phyloP scores from a whole-genome alignment of 2,888 invertebrate genomes.

The Cinara cedri region DNA sequence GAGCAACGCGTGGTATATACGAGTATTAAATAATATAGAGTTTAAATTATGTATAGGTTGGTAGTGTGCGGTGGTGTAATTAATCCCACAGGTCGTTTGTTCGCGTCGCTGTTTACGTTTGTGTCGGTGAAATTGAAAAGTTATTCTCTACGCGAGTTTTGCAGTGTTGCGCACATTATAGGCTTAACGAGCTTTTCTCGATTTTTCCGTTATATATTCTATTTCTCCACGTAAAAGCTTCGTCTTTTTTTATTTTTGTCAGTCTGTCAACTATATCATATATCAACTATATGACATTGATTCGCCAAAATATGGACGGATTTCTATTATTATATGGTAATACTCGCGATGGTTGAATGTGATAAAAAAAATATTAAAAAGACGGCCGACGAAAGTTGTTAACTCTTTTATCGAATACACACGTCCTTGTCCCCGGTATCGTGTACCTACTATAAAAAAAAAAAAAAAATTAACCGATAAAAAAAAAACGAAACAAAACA shows the following conservation, averaged over 20 bases:
- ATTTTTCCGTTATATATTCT: not conserved
- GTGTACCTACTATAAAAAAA: too few species aligned
- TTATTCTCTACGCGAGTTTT: not conserved
- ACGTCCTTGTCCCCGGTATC: not conserved
- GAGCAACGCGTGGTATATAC: too few species aligned
- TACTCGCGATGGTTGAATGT: not conserved
- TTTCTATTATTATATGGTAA: not conserved
- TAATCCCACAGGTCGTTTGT: slow-evolving; percentile 42
- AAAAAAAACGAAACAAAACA: too few species aligned
- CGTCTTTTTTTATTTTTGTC: not conserved
- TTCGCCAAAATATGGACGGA: not conserved
- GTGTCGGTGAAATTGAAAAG: slow-evolving; percentile 30
- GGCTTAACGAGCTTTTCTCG: not conserved
- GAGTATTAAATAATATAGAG: too few species aligned
- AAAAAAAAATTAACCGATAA: too few species aligned
- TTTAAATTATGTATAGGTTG: too few species aligned
- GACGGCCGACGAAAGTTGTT: not conserved
- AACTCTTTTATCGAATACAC: slow-evolving; percentile 11
- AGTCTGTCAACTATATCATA: not conserved
- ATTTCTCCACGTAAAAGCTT: too few species aligned
- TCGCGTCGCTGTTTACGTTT: slow-evolving; percentile 21
- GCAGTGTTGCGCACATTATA: not conserved
- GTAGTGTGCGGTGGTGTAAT: slow-evolving; percentile 7
- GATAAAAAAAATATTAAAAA: not conserved
- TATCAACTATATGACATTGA: not conserved